A percentile compares a stretch with the other conserved stretches of the same genome.
These are phyloP conservation scores for Pipra filicauda DNA, from an alignment of 2,113 vertebrate species.

Conservation along the genomic window DNA sequence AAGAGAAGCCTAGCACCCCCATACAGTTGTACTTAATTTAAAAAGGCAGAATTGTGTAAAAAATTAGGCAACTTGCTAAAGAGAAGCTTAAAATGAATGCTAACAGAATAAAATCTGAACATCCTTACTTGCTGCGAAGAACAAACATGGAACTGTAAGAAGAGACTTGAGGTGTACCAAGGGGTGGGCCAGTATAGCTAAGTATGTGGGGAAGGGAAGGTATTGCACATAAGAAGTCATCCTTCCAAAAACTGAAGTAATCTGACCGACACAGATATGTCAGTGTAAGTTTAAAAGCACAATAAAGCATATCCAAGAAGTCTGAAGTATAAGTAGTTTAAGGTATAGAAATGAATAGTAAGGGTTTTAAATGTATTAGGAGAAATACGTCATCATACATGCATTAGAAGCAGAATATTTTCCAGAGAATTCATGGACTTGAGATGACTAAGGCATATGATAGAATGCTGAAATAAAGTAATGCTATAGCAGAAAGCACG, in stretches of 20 bases:
- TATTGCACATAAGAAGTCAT: neutral
- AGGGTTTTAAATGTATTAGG: neutral
- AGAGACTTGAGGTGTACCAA: neutral
- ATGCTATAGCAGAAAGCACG: neutral
- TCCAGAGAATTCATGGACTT: neutral
- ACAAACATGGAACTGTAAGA: accelerated
- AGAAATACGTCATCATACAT: neutral
- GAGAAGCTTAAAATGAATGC: neutral
- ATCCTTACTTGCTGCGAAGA: neutral
- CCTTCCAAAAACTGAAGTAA: neutral
- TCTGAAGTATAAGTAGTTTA: neutral
- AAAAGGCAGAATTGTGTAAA: neutral
- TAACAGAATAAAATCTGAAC: neutral
- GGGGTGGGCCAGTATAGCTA: neutral
- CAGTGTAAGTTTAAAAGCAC: neutral
- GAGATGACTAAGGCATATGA: neutral
- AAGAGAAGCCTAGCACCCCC: neutral
- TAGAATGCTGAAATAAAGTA: neutral
- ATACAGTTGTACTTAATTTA: neutral
- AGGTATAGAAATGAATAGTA: neutral
- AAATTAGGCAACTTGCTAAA: neutral
- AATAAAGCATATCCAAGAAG: neutral
- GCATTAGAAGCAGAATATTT: neutral
- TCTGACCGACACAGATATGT: neutral
- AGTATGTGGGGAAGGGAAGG: neutral